phyloP scores from a whole-genome alignment of 2,888 invertebrate genomes.

The Candidula unifasciata region DNA sequence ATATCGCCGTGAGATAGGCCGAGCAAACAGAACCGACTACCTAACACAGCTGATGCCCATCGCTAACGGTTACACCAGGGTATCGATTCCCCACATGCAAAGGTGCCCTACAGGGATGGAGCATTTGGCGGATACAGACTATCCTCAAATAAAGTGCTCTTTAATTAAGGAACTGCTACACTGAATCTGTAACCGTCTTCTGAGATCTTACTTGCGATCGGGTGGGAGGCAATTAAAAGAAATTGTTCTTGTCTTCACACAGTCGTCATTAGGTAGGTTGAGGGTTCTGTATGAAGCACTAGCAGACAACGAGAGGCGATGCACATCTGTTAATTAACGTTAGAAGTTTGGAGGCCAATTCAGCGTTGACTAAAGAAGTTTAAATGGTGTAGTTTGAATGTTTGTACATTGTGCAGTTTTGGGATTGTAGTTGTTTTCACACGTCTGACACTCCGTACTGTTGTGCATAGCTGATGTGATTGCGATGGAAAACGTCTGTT shows the following conservation, averaged over 20 bases:
- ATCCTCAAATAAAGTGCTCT: background rate
- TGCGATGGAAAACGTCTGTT: too few species aligned
- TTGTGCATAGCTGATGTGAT: too few species aligned
- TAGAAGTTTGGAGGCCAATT: too few species aligned
- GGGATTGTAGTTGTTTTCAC: too few species aligned
- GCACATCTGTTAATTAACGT: too few species aligned
- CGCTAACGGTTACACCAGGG: constrained; percentile 21
- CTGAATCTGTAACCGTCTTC: background rate
- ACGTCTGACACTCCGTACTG: too few species aligned
- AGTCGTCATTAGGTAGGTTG: background rate
- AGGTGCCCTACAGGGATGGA: constrained; percentile 21
- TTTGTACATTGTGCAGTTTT: too few species aligned
- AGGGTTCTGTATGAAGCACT: too few species aligned
- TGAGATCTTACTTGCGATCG: background rate
- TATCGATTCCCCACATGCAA: constrained; percentile 25
- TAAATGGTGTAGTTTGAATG: too few species aligned
- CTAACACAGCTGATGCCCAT: constrained; percentile 30
- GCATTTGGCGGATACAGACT: constrained; percentile 10
- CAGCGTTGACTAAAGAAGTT: too few species aligned
- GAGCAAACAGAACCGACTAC: constrained; percentile 25
- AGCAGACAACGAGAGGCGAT: too few species aligned
- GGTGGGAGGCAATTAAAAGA: background rate
- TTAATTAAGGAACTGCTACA: constrained; percentile 20
- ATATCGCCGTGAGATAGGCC: constrained; percentile 19
- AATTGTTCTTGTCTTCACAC: background rate